Base-by-base conservation (phyloP, 2,888 invertebrate species). In the Calameuta pallipes region DNA sequence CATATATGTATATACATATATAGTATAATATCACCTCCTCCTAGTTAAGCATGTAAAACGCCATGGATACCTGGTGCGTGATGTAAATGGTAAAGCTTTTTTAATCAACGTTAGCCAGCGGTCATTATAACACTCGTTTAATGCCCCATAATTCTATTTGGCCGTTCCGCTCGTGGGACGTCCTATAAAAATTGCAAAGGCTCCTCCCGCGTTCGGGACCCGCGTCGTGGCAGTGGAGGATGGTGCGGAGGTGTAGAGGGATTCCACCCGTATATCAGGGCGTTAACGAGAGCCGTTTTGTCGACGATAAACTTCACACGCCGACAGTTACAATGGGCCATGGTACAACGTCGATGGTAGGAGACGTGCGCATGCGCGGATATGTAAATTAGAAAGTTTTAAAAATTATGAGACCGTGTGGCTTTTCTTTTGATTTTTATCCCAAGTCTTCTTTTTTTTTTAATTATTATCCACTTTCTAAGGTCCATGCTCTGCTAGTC, bases 201-300 rank as follows among this genome's bases (percentile, higher is more conserved):
- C 86, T 85, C 85, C 83, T 85, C 85, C 85, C 86, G 88, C 89
- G 89, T 89, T 86, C 87, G 86, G 56, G 56, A 56, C 23, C 56
- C 23, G 56, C 56, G 23, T 56, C 56, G 56, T 56, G 56, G 9
- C 9, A 23, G 56, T 56, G 56, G 56, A 23, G 56, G 56, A 56
- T 23, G 56, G 56, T 1, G 56, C 56, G 23, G 56, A 23, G 56
- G 56, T 56, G 23, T 23, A 23, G 56, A 56, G 56, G 56, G 23
- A 56, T 9, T 9, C 23, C 56, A 56, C 56, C 23, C 56, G 34
- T 89, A 89, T 89, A 90, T 90, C 87, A 88, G 83, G 83, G 87
- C 85, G 88, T 88, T 89, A 90, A 90, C 90, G 89, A 89, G 89
- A 83, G 85, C 83, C 87, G 85, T 88, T 89, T 89, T 87, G 88